Evolutionary conservation across 2,888 invertebrate genomes (phyloP).

Genomic region (Teleiodes luculella): DNA sequence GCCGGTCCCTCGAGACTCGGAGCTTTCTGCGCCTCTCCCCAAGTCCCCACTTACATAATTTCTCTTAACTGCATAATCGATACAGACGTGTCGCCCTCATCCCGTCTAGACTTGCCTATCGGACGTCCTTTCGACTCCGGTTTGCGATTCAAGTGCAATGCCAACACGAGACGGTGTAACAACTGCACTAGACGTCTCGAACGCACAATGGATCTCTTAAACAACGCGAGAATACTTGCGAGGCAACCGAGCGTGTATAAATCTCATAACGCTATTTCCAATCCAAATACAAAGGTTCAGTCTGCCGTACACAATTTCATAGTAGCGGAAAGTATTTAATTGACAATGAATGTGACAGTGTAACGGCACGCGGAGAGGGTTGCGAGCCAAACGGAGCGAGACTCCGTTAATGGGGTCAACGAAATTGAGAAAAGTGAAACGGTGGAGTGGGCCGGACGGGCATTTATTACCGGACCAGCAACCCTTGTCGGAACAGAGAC

Average conservation of each 20-base stretch:
- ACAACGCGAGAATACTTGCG: slow-evolving; percentile 28
- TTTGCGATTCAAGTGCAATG: slow-evolving; percentile 42
- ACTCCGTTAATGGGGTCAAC: slow-evolving; percentile 67
- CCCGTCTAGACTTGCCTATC: slow-evolving; percentile 62
- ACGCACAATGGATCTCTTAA: slow-evolving; percentile 17
- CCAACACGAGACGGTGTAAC: slow-evolving; percentile 1
- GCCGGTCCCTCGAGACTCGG: slow-evolving; percentile 40
- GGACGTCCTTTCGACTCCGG: slow-evolving; percentile 42
- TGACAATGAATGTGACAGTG: slow-evolving; percentile 62
- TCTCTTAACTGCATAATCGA: slow-evolving; percentile 72
- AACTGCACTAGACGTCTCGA: slow-evolving; percentile 1
- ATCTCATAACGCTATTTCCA: slow-evolving; percentile 37
- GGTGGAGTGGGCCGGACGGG: slow-evolving; percentile 49
- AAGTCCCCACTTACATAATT: slow-evolving; percentile 66
- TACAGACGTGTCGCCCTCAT: slow-evolving; percentile 58
- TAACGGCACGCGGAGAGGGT: slow-evolving; percentile 52
- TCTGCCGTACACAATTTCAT: slow-evolving; percentile 31
- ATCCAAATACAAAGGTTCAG: slow-evolving; percentile 38
- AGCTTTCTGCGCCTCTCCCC: slow-evolving; percentile 52
- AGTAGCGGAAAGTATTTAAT: slow-evolving; percentile 54
- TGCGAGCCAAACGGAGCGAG: slow-evolving; percentile 54
- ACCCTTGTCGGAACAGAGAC: slow-evolving; percentile 40
- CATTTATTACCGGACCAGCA: slow-evolving; percentile 50
- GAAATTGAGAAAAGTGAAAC: slow-evolving; percentile 73
- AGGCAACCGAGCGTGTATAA: slow-evolving; percentile 35